Base-by-base conservation (phyloP, 2,797 vertebrate species). In the Gymnopithys bicolor region DNA sequence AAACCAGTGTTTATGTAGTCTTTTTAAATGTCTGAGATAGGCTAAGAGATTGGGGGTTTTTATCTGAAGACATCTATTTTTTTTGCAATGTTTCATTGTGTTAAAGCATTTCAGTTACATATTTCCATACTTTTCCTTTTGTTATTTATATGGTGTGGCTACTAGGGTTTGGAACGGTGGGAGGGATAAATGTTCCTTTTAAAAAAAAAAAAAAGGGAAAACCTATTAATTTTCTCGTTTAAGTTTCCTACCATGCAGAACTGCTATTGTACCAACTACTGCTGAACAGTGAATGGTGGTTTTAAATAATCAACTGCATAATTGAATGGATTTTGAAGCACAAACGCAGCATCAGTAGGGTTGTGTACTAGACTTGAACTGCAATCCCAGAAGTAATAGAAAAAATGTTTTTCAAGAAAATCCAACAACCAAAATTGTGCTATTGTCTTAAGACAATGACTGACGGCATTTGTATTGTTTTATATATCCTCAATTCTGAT, bases 401-500 rank as follows among this genome's bases (percentile, higher is more conserved):
- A 59, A 88, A 87, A 7, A 46, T 18, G 70, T 86, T 94, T 94
- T 95, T 71, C 73, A 87, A 39, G 63, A 53, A 84, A 96, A 84
- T 89, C 52, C 37, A 77, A 79, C 41, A 67, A 82, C 88, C 35
- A 84, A 80, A 97, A 93, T 82, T 84, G 56, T 92, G 76, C 64
- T 94, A 52, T 94, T 48, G 33, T 90, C 78, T 87, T 93, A 90
- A 93, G 45, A 96, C 87, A 84, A 87, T 93, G 94, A 87, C 83
- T 91, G 84, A 88, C 23, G 8, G 74, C 79, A 87, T 97, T 94
- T 95, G 45, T 96, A 87, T 96, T 96, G 97, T 95, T 95, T 78
- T 84, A 73, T 45, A 56, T 95, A 84, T 96, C 94, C 83, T 96
- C 91, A 96, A 97, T 95, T 94, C 90, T 84, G 45, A 46, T 98